phyloP scores from a whole-genome alignment of 2,888 invertebrate genomes.

The Apodemia duryi region DNA sequence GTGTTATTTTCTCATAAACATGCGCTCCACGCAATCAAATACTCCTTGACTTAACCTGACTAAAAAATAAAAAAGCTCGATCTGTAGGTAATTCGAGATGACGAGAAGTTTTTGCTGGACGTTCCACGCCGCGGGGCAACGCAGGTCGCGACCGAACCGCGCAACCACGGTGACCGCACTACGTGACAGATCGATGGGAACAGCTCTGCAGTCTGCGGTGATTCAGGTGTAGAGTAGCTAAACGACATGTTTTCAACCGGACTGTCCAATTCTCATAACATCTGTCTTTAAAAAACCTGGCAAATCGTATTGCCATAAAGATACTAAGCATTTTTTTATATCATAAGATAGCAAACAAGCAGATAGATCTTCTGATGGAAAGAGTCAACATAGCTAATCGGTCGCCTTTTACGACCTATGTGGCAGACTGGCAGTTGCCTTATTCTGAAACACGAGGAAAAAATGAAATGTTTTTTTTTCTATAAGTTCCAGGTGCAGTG shows the following conservation, averaged over 20 bases:
- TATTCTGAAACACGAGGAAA: too few relatives aligned
- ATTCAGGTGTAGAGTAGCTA: background rate
- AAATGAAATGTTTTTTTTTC: too few relatives aligned
- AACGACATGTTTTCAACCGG: background rate
- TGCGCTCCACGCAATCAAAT: background rate
- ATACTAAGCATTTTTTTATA: too few relatives aligned
- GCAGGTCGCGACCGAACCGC: conserved; percentile 55
- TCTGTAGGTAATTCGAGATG: conserved; percentile 56
- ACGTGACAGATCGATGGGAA: conserved; percentile 22
- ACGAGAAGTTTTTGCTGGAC: conserved; percentile 45
- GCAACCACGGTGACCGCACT: conserved; percentile 17
- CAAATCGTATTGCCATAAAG: too few relatives aligned
- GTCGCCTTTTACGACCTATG: too few relatives aligned
- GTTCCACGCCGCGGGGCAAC: conserved; percentile 52
- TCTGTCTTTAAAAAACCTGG: background rate
- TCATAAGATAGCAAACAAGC: too few relatives aligned
- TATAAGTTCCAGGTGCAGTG: too few relatives aligned
- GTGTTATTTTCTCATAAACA: too few relatives aligned
- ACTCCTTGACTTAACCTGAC: background rate
- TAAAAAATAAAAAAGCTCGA: conserved; percentile 53
- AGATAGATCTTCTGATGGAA: too few relatives aligned
- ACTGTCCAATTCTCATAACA: background rate
- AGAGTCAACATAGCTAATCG: too few relatives aligned
- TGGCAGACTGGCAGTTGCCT: too few relatives aligned
- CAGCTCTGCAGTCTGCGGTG: background rate